Conservation (phyloP, 1,140 invertebrate species). For the Ceratina japonica region DNA sequence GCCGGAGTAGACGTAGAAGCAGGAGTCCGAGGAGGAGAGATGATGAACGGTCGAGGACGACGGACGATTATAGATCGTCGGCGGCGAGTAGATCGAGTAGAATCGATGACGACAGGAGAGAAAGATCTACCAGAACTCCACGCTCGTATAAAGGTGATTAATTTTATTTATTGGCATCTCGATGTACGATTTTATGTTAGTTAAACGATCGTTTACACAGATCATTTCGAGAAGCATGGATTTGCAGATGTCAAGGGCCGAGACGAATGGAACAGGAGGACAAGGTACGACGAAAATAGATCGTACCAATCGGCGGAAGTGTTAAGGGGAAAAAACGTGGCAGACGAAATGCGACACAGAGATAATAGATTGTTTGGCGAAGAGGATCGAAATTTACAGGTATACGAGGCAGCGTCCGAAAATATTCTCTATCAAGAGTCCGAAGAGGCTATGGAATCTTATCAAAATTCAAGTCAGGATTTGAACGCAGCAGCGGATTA, state of each 20-base stretch:
- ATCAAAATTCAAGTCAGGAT: slow-evolving; percentile 49
- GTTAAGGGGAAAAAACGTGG: slow-evolving; percentile 70
- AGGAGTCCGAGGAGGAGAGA: slow-evolving; percentile 72
- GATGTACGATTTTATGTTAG: neutral
- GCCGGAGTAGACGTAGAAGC: slow-evolving; percentile 72
- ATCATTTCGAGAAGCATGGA: slow-evolving; percentile 66
- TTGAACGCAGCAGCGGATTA: slow-evolving; percentile 59
- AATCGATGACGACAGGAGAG: slow-evolving; percentile 62
- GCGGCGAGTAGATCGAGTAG: slow-evolving; percentile 47
- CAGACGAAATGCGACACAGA: slow-evolving; percentile 60
- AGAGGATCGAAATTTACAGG: slow-evolving; percentile 55
- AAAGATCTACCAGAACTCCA: slow-evolving; percentile 70
- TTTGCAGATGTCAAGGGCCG: slow-evolving; percentile 46
- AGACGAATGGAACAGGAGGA: slow-evolving; percentile 65
- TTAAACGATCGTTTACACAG: slow-evolving; percentile 19
- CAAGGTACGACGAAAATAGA: slow-evolving; percentile 67
- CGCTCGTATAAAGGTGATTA: slow-evolving; percentile 63
- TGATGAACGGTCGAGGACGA: slow-evolving; percentile 62
- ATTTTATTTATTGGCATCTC: slow-evolving; percentile 23
- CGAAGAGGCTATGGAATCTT: slow-evolving; percentile 64
- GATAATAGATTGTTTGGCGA: slow-evolving; percentile 62
- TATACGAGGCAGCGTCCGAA: slow-evolving; percentile 47
- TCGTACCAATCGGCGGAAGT: slow-evolving; percentile 74
- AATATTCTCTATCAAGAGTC: slow-evolving; percentile 56
- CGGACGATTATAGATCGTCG: no score